Evolutionary conservation across 2,113 vertebrate species (phyloP).

Genomic region (Atlantisia rogersi): DNA sequence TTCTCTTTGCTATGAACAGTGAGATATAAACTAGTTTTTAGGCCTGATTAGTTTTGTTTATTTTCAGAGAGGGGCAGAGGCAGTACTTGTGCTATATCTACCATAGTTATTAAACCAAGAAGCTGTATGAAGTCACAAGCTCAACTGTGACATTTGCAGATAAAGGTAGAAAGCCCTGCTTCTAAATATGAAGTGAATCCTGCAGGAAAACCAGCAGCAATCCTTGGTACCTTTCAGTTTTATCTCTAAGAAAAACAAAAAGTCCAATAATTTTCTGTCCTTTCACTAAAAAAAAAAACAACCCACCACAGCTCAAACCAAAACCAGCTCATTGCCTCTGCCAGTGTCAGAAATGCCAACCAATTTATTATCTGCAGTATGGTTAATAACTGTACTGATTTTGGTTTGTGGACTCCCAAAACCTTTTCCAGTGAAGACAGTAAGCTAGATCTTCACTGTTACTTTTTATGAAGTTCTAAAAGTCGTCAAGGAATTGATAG

Average conservation of each 20-base stretch:
- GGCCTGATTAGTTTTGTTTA: constrained; percentile 75
- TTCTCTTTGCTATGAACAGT: constrained; percentile 75
- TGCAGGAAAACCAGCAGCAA: neutral
- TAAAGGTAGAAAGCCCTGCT: constrained; percentile 25
- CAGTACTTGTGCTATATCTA: constrained; percentile 46
- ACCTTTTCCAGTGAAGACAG: neutral
- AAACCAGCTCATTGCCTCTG: neutral
- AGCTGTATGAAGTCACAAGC: constrained; percentile 29
- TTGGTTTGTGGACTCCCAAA: neutral
- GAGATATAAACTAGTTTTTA: constrained; percentile 79
- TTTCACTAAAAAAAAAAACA: neutral
- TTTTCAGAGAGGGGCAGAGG: constrained; percentile 48
- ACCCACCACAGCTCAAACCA: too few species aligned
- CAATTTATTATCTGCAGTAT: neutral
- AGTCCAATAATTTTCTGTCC: neutral
- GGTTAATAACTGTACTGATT: neutral
- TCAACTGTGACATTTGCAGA: constrained; percentile 35
- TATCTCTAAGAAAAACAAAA: constrained; percentile 6
- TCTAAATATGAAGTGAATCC: constrained; percentile 28
- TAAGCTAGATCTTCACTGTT: neutral
- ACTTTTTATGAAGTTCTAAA: neutral
- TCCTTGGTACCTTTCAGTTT: constrained; percentile 2
- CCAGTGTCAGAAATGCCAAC: neutral
- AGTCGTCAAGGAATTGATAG: neutral
- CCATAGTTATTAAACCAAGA: constrained; percentile 57